Percentiles rank a stretch among this genome's conserved stretches.
These are phyloP conservation scores for Stegana nigrithorax DNA, from an alignment of 2,888 invertebrate genomes.

Conservation along the genomic window DNA sequence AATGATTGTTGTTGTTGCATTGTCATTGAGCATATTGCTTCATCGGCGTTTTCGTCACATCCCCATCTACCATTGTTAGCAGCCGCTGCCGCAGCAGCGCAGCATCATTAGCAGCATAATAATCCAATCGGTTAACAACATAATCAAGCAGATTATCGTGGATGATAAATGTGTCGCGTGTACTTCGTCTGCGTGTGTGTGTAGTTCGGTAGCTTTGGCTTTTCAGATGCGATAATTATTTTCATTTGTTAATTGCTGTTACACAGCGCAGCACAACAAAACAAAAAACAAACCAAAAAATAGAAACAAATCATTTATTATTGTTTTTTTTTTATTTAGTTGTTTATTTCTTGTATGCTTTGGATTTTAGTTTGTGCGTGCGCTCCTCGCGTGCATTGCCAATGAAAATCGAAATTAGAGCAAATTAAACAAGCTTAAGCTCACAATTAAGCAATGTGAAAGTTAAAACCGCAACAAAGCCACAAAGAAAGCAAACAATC, in stretches of 20 bases:
- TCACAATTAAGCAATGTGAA: conserved; percentile 58
- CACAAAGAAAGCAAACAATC: not conserved
- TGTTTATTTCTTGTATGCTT: not conserved
- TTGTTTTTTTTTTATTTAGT: not conserved
- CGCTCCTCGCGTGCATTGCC: conserved; percentile 27
- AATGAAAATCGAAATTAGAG: conserved; percentile 51
- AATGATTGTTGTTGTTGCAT: not conserved
- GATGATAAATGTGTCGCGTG: no score
- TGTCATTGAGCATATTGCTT: not conserved
- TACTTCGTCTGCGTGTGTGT: not conserved
- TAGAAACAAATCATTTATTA: no score
- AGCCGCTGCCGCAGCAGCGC: not conserved
- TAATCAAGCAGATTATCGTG: no score
- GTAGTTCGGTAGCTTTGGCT: not conserved
- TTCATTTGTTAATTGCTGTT: not conserved
- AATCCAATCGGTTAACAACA: no score
- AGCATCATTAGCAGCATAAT: not conserved
- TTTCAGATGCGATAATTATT: not conserved
- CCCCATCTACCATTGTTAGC: not conserved
- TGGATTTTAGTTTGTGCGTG: not conserved
- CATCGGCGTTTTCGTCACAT: not conserved
- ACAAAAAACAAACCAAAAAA: no score
- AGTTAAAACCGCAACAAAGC: conserved; percentile 39
- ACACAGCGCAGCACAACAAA: not conserved
- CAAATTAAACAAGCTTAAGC: conserved; percentile 56